phyloP scores from a whole-genome alignment of 2,113 vertebrate species.

The Anhinga rufa region DNA sequence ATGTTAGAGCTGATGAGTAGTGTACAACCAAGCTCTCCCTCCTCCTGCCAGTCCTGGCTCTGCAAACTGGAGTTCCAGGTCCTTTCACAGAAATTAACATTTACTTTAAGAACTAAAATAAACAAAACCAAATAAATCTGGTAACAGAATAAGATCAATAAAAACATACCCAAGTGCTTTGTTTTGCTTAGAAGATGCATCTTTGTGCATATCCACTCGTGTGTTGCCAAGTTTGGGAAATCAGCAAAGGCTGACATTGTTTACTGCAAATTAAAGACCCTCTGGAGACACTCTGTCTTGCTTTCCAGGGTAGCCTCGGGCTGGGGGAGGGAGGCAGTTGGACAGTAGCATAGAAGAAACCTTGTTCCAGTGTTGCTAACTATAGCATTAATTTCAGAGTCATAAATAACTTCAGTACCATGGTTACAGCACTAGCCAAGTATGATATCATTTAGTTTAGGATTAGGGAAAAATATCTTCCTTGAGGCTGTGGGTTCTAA shows the following conservation, averaged over 20 bases:
- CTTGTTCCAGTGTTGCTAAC: constrained; percentile 60
- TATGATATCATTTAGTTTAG: constrained; percentile 64
- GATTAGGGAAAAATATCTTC: constrained; percentile 60
- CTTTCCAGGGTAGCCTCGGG: not conserved
- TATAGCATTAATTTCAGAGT: constrained; percentile 60
- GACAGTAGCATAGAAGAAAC: constrained; percentile 54
- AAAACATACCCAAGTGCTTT: not conserved
- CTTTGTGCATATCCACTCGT: not conserved
- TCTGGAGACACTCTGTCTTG: constrained; percentile 38
- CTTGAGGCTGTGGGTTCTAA: constrained; percentile 49
- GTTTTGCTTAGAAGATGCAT: not conserved
- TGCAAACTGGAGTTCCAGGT: not conserved
- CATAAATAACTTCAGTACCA: constrained; percentile 61
- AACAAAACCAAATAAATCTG: not conserved
- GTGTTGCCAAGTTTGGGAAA: constrained; percentile 5
- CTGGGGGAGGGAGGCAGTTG: constrained; percentile 2
- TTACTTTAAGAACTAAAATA: not conserved
- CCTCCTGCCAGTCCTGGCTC: not conserved
- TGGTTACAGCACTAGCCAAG: constrained; percentile 61
- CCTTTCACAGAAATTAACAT: not conserved
- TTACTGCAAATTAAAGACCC: constrained; percentile 35
- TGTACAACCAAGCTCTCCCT: not conserved
- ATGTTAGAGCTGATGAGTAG: not conserved
- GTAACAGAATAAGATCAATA: not conserved
- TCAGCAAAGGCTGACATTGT: constrained; percentile 17